Conservation (phyloP, 2,888 invertebrate genomes). For the Stratiomys singularior region DNA sequence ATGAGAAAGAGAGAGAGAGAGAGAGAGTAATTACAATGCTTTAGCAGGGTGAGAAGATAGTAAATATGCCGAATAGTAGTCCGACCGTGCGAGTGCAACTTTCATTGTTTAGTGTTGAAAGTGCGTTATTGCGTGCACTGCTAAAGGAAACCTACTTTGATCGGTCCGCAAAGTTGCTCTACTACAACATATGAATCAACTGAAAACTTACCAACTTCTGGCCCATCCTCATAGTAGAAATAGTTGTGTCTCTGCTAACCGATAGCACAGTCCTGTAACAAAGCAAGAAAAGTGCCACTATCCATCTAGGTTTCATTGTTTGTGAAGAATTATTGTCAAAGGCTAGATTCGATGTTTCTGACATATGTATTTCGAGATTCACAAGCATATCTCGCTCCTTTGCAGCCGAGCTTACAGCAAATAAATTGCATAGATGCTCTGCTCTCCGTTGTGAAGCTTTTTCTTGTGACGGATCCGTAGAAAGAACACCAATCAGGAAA, state of each 20-base stretch:
- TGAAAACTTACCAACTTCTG: conserved; percentile 84
- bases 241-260: conserved; percentile 80
- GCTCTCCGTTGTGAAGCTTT: conserved; percentile 75
- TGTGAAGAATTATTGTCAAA: conserved; percentile 59
- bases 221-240: conserved; percentile 78
- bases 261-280: conserved; percentile 79
- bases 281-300: conserved; percentile 79
- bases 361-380: conserved; percentile 77
- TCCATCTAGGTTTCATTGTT: conserved; percentile 74
- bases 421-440: conserved; percentile 80
- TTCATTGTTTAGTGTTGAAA: no score
- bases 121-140: no score
- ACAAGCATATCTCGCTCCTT: conserved; percentile 81
- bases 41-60: no score
- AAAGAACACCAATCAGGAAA: conserved; percentile 85
- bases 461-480: conserved; percentile 81
- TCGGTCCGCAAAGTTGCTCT: no score
- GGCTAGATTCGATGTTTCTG: conserved; percentile 67
- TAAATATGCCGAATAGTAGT: no score
- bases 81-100: no score
- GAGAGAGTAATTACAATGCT: no score
- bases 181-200: neutral
- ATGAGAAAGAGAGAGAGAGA: no score
- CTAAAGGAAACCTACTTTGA: no score
- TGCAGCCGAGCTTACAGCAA: conserved; percentile 79